phyloP scores from a whole-genome alignment of 2,113 vertebrate genomes.

The human (Homo sapiens) region GRCh38 chr11:11994001-11994500 shows the following conservation, averaged over 20 bases:
- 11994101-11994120: neutral
- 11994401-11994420: neutral
- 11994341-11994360: neutral
- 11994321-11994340: neutral
- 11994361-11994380: neutral
- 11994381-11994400: neutral
- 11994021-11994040: neutral
- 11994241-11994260: neutral
- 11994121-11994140: neutral
- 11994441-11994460: neutral
- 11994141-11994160: neutral
- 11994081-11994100: neutral
- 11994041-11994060: neutral
- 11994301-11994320: neutral
- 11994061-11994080: neutral
- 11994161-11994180: neutral
- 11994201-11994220: neutral
- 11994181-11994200: neutral
- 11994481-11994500: accelerated
- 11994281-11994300: neutral
- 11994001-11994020: neutral
- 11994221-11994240: conserved; percentile 33
- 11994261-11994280: neutral
- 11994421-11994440: neutral
- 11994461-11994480: neutral